These are phyloP conservation scores for Muntiacus muntjak DNA, from an alignment of 2,113 vertebrate genomes.

Conservation along the genomic window DNA sequence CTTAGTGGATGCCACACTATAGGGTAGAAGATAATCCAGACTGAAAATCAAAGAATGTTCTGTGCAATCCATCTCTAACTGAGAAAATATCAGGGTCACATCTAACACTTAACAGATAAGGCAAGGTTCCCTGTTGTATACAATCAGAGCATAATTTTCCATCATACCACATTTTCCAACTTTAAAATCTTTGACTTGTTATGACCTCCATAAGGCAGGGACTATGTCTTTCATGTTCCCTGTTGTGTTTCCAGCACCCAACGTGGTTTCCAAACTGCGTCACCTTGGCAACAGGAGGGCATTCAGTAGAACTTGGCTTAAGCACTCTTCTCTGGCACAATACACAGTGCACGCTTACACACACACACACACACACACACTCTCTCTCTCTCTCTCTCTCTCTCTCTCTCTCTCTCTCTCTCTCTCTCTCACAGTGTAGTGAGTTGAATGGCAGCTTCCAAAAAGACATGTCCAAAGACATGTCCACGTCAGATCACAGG, in stretches of 20 bases:
- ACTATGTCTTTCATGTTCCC: neutral
- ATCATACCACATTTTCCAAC: neutral
- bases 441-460: neutral
- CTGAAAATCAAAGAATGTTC: neutral
- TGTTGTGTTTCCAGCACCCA: neutral
- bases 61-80: neutral
- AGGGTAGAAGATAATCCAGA: neutral
- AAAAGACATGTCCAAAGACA: neutral
- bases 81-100: neutral
- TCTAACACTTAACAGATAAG: neutral
- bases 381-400: neutral
- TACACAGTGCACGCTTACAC: rapidly evolving
- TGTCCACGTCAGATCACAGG: neutral
- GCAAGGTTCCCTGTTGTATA: neutral
- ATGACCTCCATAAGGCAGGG: neutral
- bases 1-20: neutral
- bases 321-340: neutral
- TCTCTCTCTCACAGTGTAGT: neutral
- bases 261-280: neutral
- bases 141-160: neutral
- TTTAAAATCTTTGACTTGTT: neutral
- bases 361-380: too few species aligned
- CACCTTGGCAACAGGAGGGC: neutral
- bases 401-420: neutral
- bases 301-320: neutral